phyloP scores from a whole-genome alignment of 2,888 invertebrate species.

The Monoplex corrugatus region DNA sequence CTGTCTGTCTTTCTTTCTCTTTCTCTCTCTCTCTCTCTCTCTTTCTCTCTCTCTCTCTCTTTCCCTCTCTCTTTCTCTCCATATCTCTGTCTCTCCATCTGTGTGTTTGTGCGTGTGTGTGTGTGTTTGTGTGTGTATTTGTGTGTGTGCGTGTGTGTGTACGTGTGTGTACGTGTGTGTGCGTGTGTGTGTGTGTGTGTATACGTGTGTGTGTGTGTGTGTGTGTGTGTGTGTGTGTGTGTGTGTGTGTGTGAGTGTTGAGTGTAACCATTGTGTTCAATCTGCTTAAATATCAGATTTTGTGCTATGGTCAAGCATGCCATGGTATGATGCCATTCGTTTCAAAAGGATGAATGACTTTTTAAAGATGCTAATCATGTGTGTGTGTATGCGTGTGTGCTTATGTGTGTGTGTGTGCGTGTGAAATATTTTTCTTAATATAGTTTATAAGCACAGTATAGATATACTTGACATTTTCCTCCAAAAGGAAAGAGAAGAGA shows the following conservation, averaged over 20 bases:
- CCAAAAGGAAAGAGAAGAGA: too few relatives aligned
- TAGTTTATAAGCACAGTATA: too few relatives aligned
- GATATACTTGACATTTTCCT: too few relatives aligned
- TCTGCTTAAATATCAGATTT: too few relatives aligned
- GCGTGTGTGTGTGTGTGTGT: background rate
- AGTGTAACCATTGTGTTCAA: too few relatives aligned
- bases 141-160: constrained; percentile 23
- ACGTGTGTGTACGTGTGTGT: background rate
- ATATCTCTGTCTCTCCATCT: background rate
- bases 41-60: background rate
- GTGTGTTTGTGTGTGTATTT: constrained; percentile 20
- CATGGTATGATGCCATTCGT: too few relatives aligned
- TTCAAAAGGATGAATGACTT: too few relatives aligned
- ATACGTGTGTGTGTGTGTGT: background rate
- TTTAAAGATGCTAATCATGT: too few relatives aligned
- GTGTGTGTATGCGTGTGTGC: background rate
- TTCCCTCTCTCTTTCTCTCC: background rate
- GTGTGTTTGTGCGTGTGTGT: constrained; percentile 20
- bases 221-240: background rate
- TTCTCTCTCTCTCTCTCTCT: background rate
- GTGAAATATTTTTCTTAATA: too few relatives aligned
- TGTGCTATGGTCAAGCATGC: too few relatives aligned
- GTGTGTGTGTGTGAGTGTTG: rapidly evolving
- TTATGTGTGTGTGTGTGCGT: background rate
- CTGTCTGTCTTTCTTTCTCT: constrained; percentile 8